A percentile compares a stretch with the other conserved stretches of the same genome.
phyloP scores from a whole-genome alignment of 2,888 invertebrate species.

The Nemapogon koenigi region DNA sequence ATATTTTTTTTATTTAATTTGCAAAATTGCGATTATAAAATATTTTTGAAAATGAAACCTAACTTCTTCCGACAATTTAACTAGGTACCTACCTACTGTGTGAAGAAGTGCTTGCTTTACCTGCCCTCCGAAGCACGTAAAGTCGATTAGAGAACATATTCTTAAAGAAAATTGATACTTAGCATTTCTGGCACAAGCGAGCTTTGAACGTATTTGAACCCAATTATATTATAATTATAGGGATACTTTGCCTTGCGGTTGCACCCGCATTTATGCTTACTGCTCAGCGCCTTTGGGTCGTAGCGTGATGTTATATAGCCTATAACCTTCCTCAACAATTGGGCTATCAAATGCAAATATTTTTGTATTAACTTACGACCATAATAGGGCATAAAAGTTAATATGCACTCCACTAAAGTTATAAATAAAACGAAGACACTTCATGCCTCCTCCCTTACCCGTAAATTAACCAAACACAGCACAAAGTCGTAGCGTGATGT shows the following conservation, averaged over 20 bases:
- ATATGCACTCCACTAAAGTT: neutral
- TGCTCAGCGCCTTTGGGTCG: no score
- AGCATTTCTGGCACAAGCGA: no score
- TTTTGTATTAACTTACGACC: neutral
- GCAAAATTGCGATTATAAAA: no score
- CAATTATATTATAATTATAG: neutral
- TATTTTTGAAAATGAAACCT: no score
- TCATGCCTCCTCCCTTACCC: constrained; percentile 10
- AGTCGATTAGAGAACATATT: no score
- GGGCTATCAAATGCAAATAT: neutral
- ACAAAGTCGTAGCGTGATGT: constrained; percentile 22
- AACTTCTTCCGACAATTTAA: no score
- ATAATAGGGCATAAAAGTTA: neutral
- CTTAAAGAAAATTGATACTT: no score
- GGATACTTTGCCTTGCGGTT: no score
- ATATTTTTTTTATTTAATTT: no score
- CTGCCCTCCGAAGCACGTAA: no score
- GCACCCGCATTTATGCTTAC: no score
- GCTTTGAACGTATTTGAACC: neutral
- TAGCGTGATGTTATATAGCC: neutral
- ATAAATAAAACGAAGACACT: neutral
- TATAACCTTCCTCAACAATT: no score
- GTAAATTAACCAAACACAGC: constrained; percentile 45
- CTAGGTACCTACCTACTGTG: neutral
- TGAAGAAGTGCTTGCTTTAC: neutral